A percentile compares a stretch with the other conserved stretches of the same genome.
Conservation (phyloP, 2,888 invertebrate species). For the Pyrochroa serraticornis region DNA sequence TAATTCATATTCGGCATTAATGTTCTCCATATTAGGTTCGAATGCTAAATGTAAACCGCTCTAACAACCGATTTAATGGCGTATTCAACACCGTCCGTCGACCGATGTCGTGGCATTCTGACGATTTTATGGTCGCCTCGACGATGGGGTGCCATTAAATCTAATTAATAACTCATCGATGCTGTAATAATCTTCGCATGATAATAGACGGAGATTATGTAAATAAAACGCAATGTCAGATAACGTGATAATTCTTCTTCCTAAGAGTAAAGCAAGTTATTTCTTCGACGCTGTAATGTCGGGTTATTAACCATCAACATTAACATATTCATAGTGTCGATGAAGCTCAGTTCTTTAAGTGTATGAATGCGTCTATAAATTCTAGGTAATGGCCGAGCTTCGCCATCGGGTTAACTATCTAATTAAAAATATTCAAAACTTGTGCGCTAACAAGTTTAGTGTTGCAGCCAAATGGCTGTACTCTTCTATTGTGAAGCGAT, state of each 20-base stretch:
- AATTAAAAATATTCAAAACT: background rate
- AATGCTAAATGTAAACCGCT: slow-evolving; percentile 12
- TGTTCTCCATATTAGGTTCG: slow-evolving; percentile 10
- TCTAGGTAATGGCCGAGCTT: too few species aligned
- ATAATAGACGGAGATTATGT: slow-evolving; percentile 14
- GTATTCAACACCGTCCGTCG: slow-evolving; percentile 15
- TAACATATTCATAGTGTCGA: slow-evolving; percentile 14
- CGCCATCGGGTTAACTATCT: too few species aligned
- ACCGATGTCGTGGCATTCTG: slow-evolving; percentile 13
- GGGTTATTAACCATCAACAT: slow-evolving; percentile 11
- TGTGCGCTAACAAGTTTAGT: too few species aligned
- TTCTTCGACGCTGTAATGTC: slow-evolving; percentile 3
- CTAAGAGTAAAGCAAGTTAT: slow-evolving; percentile 13
- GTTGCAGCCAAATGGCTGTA: too few species aligned
- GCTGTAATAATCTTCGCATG: background rate
- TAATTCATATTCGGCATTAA: slow-evolving; percentile 20
- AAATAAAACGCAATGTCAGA: slow-evolving; percentile 14
- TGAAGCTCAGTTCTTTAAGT: slow-evolving; percentile 4
- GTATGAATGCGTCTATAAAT: too few species aligned
- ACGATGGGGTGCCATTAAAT: slow-evolving; percentile 14
- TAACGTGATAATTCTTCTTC: slow-evolving; percentile 17
- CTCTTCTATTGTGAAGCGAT: too few species aligned
- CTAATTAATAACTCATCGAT: slow-evolving; percentile 22
- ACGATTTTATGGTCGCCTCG: slow-evolving; percentile 15
- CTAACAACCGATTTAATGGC: slow-evolving; percentile 20